A percentile compares a stretch with the other conserved stretches of the same genome.
These are phyloP conservation scores for human (Homo sapiens) DNA, from an alignment of 2,113 vertebrate genomes.

Conservation along the genomic window DNA sequence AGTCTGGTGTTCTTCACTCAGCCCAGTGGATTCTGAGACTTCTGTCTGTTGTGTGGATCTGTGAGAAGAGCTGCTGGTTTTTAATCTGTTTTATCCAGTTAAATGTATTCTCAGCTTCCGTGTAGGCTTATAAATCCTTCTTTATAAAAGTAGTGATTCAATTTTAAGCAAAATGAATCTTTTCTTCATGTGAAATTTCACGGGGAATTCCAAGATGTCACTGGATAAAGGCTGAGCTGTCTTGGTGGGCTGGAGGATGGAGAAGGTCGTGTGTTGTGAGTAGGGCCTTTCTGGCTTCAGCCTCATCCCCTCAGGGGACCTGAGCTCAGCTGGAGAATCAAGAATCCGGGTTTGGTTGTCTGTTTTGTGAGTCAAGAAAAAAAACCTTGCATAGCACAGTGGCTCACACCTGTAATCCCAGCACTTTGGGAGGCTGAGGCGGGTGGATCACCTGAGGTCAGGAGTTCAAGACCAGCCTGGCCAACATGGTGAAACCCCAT, in stretches of 20 bases:
- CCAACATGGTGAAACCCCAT: too few species aligned
- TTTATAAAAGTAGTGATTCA: neutral
- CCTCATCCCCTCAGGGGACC: neutral
- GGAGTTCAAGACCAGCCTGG: too few species aligned
- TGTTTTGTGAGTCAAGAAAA: neutral
- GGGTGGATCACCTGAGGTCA: too few species aligned
- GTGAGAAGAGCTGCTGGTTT: neutral
- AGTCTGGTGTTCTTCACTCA: neutral
- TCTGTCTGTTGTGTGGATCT: neutral
- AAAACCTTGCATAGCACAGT: too few species aligned
- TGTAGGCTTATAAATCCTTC: neutral
- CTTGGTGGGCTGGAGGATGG: neutral
- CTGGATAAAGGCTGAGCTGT: neutral
- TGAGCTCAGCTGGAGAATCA: neutral
- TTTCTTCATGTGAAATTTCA: neutral
- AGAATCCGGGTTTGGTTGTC: neutral
- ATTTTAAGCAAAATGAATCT: neutral
- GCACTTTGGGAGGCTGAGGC: too few species aligned
- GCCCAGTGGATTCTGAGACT: rapidly evolving
- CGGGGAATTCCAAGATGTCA: neutral
- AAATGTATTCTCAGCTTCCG: neutral
- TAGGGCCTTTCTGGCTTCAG: neutral
- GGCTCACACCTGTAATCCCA: too few species aligned
- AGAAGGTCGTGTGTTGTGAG: neutral
- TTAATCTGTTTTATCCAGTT: neutral